Conservation (phyloP, 1,140 invertebrate genomes). For the Eumeta japonica region DNA sequence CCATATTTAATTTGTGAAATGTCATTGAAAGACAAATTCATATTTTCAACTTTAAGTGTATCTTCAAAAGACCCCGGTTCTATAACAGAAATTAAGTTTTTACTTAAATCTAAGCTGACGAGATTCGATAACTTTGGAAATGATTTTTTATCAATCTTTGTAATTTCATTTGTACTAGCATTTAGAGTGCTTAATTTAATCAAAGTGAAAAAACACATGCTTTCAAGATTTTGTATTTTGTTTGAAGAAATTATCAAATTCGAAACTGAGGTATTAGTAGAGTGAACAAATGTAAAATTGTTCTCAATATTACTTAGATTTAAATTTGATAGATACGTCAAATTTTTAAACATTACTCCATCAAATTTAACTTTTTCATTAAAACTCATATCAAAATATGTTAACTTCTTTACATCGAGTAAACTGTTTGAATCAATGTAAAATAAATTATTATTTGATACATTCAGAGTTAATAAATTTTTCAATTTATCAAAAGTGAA, state of each 20-base stretch:
- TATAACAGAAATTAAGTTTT: constrained; percentile 28
- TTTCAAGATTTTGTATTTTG: constrained; percentile 29
- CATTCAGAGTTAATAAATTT: constrained; percentile 37
- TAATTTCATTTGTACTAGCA: constrained; percentile 25
- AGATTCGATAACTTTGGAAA: constrained; percentile 26
- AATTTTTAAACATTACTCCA: no score
- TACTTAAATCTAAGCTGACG: constrained; percentile 25
- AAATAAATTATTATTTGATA: constrained; percentile 36
- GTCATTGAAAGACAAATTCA: constrained; percentile 30
- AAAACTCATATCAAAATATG: constrained; percentile 30
- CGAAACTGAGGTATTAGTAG: constrained; percentile 31
- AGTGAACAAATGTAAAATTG: constrained; percentile 29
- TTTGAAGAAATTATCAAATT: constrained; percentile 25
- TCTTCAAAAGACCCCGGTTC: constrained; percentile 24
- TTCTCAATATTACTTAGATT: no score
- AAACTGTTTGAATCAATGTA: no score
- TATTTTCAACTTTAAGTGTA: no score
- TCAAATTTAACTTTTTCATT: constrained; percentile 24
- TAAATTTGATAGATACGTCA: no score
- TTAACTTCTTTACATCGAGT: no score
- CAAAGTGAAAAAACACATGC: constrained; percentile 36
- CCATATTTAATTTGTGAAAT: constrained; percentile 31
- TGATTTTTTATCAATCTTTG: constrained; percentile 24
- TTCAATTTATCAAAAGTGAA: no score
- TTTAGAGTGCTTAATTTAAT: constrained; percentile 32